Evolutionary conservation across 2,797 vertebrate species (phyloP), one percentile per base, ranked within the genome.

Genomic region (Phrynocephalus forsythii): DNA sequence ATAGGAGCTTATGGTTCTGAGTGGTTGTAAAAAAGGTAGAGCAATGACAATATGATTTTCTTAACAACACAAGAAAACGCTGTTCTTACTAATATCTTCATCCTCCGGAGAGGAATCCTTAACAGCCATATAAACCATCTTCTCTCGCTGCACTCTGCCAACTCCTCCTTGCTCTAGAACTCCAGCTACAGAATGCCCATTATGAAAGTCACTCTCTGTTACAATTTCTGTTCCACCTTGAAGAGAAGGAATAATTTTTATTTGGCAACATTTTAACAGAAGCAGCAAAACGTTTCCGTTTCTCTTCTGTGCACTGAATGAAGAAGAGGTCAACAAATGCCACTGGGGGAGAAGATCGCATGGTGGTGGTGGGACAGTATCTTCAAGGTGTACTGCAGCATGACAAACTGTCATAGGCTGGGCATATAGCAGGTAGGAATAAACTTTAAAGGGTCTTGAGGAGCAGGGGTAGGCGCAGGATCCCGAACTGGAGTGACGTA

Each of bases 51-150:
- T 0, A 28, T 83, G 89, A 93, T 87, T 89, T 73, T 44, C 44
- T 85, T 76, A 85, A 68, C 66, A 38, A 85, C 26, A 88, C 28
- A n/a, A 85, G 38, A 75, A 88, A 85, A 86, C 91, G 89, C 87
- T 80, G 88, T 93, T 96, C 98, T 97, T 98, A 99, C 99, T 97
- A 91, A 98, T 98, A 89, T 99, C 98, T 93, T 98, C 98, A 93
- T 99, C 98, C 94, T 97, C 98, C 92, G 98, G 97, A 93, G 97
- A 96, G 80, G 97, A 96, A 94, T 99, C 98, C 95, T 99, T 99
- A 85, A 99, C 98, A 79, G 99, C 98, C 99, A 99, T 99, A 96
- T 99, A 99, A 94, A 99, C 98, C 99, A 99, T 99, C 96, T 99
- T 99, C 95, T 99, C 99, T 92, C 98, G 97, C 76, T 98, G 97